Base-by-base conservation (phyloP, 1,140 invertebrate genomes). In the Samia ricini region DNA sequence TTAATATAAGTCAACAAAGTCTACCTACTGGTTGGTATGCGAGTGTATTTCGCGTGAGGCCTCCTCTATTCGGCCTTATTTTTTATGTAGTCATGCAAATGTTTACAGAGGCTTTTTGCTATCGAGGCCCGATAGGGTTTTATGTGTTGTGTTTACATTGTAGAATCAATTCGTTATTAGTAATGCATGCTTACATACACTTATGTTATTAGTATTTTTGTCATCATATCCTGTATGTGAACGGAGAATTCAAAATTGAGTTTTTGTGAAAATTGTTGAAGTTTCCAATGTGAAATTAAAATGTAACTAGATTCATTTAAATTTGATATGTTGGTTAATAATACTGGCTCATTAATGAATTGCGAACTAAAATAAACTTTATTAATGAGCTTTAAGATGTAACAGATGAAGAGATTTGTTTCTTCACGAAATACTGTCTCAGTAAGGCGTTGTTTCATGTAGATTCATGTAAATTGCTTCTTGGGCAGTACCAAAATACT, bases 91-190 rank as follows among this genome's bases (percentile, higher is more conserved):
- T 75, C 66, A 77, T 71, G 62, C 72, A 50, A 59, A 72, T 85
- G 68, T 83, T 82, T 81, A 79, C 64, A 51, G 67, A 83, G 74
- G 66, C 75, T 81, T 80, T 79, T 85, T 78, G 80, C 79, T 70
- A 72, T 75, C 76, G 78, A 80, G 83, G 83, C 81, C 75, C 74
- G 71, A 72, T 83, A 76, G 82, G 83, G 80, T 83, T 86, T 69
- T 71, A 64, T 68, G 51, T 81, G 68, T 86, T 64, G 19, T n/a
- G 55, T 51, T 83, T 77, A 75, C 72, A 76, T 61, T 77, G 64
- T 70, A 72, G 68, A 77, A 72, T 83, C 68, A 79, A 83, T 81
- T 76, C 66, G 75, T 76, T 71, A 15, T 48, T 48, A 52, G n/a
- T n/a, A 52, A 52, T 21, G 51, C 33, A 42, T 15, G 12, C 33